A percentile compares a stretch with the other conserved stretches of the same genome.
Evolutionary conservation across 2,797 vertebrate species (phyloP).

Genomic region (Potorous gilbertii): DNA sequence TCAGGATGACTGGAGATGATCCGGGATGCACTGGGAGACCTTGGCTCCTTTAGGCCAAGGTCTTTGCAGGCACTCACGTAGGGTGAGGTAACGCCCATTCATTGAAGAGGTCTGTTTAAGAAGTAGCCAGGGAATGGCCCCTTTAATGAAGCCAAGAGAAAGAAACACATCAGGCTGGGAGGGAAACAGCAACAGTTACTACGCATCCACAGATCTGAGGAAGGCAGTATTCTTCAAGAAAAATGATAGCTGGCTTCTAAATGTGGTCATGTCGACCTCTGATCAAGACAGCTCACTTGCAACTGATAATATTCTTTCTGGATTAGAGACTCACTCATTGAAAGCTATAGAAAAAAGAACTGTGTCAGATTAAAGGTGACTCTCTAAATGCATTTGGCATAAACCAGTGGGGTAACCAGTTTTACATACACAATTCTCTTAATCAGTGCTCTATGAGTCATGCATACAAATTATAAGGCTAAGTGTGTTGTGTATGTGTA

Average conservation of each 20-base stretch:
- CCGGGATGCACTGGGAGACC: too few species aligned
- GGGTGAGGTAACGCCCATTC: too few species aligned
- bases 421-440: neutral
- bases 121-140: too few species aligned
- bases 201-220: conserved; percentile 34
- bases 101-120: too few species aligned
- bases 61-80: too few species aligned
- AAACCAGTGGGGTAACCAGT: neutral
- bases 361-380: conserved; percentile 43
- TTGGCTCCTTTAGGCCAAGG: too few species aligned
- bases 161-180: too few species aligned
- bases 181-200: neutral
- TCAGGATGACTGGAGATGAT: too few species aligned
- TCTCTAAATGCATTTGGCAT: conserved; percentile 39
- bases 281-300: conserved; percentile 41
- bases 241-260: conserved; percentile 42
- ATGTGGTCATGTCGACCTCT: conserved; percentile 1
- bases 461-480: neutral
- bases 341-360: conserved; percentile 38
- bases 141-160: too few species aligned
- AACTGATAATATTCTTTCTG: conserved; percentile 28
- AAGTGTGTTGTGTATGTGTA: conserved; percentile 18
- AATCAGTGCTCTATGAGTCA: conserved; percentile 43
- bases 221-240: conserved; percentile 32
- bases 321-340: conserved; percentile 28